phyloP scores from a whole-genome alignment of 1,140 invertebrate genomes.

The Cotesia chilonis region DNA sequence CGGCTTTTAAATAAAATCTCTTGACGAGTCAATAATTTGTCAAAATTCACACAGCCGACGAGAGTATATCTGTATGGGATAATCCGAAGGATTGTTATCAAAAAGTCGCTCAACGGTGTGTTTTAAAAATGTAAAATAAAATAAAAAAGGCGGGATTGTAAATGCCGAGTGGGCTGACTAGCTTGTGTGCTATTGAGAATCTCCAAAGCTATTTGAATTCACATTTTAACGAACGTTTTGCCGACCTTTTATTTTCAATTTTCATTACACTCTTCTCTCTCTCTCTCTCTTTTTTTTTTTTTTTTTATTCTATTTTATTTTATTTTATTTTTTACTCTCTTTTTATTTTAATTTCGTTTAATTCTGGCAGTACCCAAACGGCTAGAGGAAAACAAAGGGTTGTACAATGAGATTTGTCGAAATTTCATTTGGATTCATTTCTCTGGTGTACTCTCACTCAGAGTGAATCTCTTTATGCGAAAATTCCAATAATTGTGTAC shows the following conservation, averaged over 20 bases:
- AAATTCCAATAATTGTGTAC: no score
- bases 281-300: neutral
- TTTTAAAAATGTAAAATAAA: no score
- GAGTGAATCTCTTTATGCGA: no score
- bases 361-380: neutral
- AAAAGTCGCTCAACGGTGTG: no score
- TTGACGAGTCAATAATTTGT: neutral
- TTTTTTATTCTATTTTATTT: neutral
- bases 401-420: neutral
- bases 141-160: no score
- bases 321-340: neutral
- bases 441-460: no score
- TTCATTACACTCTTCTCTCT: neutral
- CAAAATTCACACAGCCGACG: neutral
- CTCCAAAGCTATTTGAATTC: no score
- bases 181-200: no score
- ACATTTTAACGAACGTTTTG: neutral
- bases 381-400: neutral
- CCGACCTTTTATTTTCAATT: constrained; percentile 2
- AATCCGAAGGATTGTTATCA: no score
- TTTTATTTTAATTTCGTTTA: constrained; percentile 1
- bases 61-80: neutral
- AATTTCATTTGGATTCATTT: constrained; percentile 11
- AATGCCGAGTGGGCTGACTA: no score
- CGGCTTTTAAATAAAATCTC: constrained; percentile 14